Evolutionary conservation across 2,888 invertebrate species (phyloP).

Genomic region (Argyra leucocephala): DNA sequence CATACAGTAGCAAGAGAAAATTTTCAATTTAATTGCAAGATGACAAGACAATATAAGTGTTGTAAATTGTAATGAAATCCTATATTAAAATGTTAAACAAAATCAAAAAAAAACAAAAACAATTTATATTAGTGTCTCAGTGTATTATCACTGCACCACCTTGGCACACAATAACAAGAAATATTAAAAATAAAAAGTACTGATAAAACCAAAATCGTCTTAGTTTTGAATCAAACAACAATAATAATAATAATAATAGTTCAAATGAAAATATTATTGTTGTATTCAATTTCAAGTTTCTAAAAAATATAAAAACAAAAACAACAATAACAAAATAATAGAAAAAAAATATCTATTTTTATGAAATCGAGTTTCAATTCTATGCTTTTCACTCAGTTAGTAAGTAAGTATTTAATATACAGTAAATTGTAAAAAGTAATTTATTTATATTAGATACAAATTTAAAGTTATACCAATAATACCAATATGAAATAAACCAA

Average conservation of each 20-base stretch:
- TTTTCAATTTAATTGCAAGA: not conserved
- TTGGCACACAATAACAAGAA: not conserved
- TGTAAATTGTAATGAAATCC: not conserved
- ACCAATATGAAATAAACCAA: too few species aligned
- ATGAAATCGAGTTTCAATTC: too few species aligned
- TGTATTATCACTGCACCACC: not conserved
- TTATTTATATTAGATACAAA: too few species aligned
- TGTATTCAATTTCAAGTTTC: not conserved
- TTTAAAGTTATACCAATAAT: too few species aligned
- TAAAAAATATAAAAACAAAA: not conserved
- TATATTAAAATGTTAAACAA: not conserved
- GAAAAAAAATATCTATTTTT: too few species aligned
- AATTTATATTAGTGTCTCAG: not conserved
- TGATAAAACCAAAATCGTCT: not conserved
- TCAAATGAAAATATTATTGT: too few species aligned
- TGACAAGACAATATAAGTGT: not conserved
- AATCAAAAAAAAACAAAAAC: not conserved
- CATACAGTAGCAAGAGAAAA: not conserved
- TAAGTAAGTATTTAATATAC: too few species aligned
- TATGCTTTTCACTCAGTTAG: too few species aligned
- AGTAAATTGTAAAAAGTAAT: too few species aligned
- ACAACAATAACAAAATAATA: not conserved
- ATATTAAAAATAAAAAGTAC: not conserved
- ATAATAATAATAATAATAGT: too few species aligned
- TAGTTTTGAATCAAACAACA: not conserved